phyloP scores from a whole-genome alignment of 2,113 vertebrate species.

The Herpailurus yagouaroundi region DNA sequence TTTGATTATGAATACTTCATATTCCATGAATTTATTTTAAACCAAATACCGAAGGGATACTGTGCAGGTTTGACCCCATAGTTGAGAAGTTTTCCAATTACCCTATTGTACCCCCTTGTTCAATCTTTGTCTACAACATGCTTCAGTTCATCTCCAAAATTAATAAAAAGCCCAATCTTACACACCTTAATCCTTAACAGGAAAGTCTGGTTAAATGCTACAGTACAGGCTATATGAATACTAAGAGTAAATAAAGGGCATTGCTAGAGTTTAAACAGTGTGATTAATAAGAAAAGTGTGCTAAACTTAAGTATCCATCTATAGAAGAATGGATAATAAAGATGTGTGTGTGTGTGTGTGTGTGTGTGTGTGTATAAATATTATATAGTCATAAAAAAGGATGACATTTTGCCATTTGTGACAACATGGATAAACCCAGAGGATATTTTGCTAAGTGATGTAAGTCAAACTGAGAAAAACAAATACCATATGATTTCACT shows the following conservation, averaged over 20 bases:
- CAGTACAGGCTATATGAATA: background rate
- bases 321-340: background rate
- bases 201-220: constrained; percentile 54
- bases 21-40: constrained; percentile 51
- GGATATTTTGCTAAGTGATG: background rate
- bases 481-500: background rate
- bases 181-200: background rate
- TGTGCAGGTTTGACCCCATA: background rate
- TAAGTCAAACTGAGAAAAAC: background rate
- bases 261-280: constrained; percentile 22
- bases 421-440: background rate
- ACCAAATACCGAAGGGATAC: constrained; percentile 4
- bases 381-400: background rate
- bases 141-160: background rate
- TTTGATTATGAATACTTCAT: constrained; percentile 16
- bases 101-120: background rate
- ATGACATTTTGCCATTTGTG: background rate
- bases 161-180: background rate
- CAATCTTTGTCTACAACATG: constrained; percentile 13
- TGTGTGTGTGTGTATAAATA: background rate
- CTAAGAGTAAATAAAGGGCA: constrained; percentile 25
- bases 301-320: background rate
- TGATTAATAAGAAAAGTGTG: constrained; percentile 33
- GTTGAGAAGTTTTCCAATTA: constrained; percentile 43
- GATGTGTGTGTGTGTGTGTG: background rate